Evolutionary conservation across 2,113 vertebrate genomes (phyloP), one percentile per base, ranked within the genome.

Genomic region (Polypterus bichir): DNA sequence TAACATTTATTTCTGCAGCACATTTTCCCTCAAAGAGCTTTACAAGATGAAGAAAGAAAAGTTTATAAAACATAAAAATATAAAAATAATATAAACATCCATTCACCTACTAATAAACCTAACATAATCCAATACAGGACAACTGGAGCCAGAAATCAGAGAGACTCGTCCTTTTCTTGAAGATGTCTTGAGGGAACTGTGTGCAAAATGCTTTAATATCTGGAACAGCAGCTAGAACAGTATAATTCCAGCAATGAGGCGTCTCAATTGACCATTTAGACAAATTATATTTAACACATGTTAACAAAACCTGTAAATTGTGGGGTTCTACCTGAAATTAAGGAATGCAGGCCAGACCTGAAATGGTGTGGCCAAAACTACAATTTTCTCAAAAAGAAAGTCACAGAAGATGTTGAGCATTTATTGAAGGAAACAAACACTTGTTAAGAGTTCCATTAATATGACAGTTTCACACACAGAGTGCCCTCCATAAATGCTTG

Each of bases 391-490:
- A 83, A 86, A 73, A 75, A 74, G 70, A 65, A 66, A 63, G 70
- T 66, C 71, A 71, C 62, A 59, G 71, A 83, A 86, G 84, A 82
- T 77, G 83, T 86, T 76, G 61, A 71, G 79, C 76, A 71, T 76
- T 81, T 79, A 77, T 73, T 71, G 71, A 62, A 71, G 70, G 72
- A 68, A 65, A 65, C 47, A 59, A 70, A 67, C 73, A 71, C 73
- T 73, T 64, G 70, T 74, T 69, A 58, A 58, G 62, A 64, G 59
- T 70, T 64, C 75, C 71, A 69, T 67, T 66, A 68, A 65, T 62
- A 63, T 66, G 51, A 10, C 61, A 3, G n/a, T 3, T 44, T 62
- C 66, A 62, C 63, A 66, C 67, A 46, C 59, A 52, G 51, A 52
- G 7, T 10, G 10, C 51, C 51, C 51, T 10, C 51, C 7, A 52